Percentiles rank a stretch among this genome's conserved stretches.
phyloP scores from a whole-genome alignment of 2,888 invertebrate species.

The Limnephilus rhombicus region DNA sequence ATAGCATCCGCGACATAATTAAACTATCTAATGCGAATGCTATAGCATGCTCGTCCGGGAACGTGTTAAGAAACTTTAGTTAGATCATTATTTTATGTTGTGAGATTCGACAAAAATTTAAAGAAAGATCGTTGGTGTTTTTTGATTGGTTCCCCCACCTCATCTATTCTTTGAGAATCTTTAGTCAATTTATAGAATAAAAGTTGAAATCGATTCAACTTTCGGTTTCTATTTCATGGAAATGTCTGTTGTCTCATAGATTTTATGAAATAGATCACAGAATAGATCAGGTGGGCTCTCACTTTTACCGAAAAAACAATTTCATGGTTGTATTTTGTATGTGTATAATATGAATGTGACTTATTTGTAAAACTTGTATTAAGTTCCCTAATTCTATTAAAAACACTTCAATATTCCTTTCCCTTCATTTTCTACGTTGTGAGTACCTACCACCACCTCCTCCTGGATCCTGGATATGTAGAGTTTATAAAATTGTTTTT shows the following conservation, averaged over 20 bases:
- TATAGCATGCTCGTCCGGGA: too few species aligned
- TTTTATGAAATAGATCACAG: too few species aligned
- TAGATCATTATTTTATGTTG: not conserved
- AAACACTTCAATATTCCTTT: slow-evolving; percentile 9
- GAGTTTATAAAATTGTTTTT: slow-evolving; percentile 35
- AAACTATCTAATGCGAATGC: too few species aligned
- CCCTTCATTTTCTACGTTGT: slow-evolving; percentile 24
- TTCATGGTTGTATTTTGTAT: not conserved
- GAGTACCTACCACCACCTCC: not conserved
- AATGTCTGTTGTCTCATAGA: too few species aligned
- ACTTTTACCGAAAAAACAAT: not conserved
- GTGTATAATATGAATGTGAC: not conserved
- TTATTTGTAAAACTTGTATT: slow-evolving; percentile 19
- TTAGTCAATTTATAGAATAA: too few species aligned
- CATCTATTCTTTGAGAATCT: too few species aligned
- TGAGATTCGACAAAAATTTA: not conserved
- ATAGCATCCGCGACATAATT: too few species aligned
- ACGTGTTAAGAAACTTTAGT: not conserved
- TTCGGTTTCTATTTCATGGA: too few species aligned
- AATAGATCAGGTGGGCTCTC: too few species aligned
- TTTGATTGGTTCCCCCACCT: too few species aligned
- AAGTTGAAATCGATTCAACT: too few species aligned
- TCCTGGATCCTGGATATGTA: slow-evolving; percentile 28
- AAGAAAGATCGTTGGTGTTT: not conserved
- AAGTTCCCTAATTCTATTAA: not conserved